Evolutionary conservation across 2,113 vertebrate species (phyloP), one percentile per base, ranked within the genome.

Genomic region (Malurus alboscapulatus): DNA sequence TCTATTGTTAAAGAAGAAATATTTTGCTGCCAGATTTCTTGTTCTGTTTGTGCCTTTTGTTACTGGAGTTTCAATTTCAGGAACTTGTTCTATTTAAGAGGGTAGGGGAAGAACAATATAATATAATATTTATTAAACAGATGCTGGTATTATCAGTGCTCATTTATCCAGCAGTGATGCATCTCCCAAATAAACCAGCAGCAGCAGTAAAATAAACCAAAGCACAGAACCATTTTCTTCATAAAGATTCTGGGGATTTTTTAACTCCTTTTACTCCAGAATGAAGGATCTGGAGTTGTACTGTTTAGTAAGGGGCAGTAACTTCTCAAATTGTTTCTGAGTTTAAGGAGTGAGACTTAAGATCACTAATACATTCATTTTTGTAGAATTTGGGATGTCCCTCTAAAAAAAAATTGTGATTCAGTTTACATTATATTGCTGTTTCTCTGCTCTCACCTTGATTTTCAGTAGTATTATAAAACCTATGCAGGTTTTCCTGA

Each of bases 11-110:
- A 63, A 89, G 73, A 53, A 87, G 40, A 75, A 87, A 84, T 72
- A 78, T 53, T 87, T 81, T 78, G n/a, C 61, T 94, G 92, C 76
- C 84, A 92, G 57, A 61, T 91, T 90, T 92, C 80, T 84, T 87
- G n/a, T 90, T 87, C 57, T 84, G 3, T 78, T 95, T 92, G 65
- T 87, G 47, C 38, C 63, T 45, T 82, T 91, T 91, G 61, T 85
- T 68, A 61, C 20, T 14, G 16, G 45, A 54, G 57, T 89, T 96
- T 79, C 53, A 86, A 81, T 92, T 87, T 96, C 76, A 95, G 91
- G 92, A 94, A 91, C 84, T 87, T 73, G 24, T 82, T 92, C 84
- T 78, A 53, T 87, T 87, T 83, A 73, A 80, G 63, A 86, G 21
- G 50, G 58, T 14, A 59, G 55, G 44, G 32, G 48, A 75, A 87